phyloP scores from a whole-genome alignment of 2,888 invertebrate genomes.

The Caenorhabditis becei region DNA sequence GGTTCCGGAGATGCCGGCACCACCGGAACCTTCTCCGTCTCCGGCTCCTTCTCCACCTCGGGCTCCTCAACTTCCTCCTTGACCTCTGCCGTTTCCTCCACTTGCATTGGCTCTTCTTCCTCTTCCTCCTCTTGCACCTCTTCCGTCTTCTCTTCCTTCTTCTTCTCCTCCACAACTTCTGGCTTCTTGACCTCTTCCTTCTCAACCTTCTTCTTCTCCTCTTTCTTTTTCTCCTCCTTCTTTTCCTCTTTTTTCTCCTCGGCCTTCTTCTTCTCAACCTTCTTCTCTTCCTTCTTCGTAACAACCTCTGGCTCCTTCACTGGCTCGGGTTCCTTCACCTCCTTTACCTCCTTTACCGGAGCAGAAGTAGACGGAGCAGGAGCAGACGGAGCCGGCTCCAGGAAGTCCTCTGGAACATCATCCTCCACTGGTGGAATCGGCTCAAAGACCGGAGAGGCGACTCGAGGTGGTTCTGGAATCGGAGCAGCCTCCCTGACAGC shows the following conservation, averaged over 20 bases:
- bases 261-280: conserved; percentile 4
- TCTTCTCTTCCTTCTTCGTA: too few species aligned
- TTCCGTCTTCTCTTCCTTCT: too few species aligned
- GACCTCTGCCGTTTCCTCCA: too few species aligned
- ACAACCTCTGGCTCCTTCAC: not conserved
- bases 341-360: too few species aligned
- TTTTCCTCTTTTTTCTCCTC: not conserved
- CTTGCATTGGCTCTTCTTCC: not conserved
- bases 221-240: too few species aligned
- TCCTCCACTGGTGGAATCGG: too few species aligned
- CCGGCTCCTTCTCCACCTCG: not conserved
- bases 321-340: too few species aligned
- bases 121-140: not conserved
- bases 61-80: too few species aligned
- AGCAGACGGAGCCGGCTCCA: conserved; percentile 24
- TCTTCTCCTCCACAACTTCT: too few species aligned
- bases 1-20: not conserved
- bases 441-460: too few species aligned
- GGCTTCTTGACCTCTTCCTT: conserved; percentile 1
- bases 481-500: conserved; percentile 54
- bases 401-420: conserved; percentile 28
- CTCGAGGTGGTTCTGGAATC: conserved; percentile 4
- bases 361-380: too few species aligned
- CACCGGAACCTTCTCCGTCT: not conserved
- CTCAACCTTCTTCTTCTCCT: too few species aligned